Evolutionary conservation across 2,888 invertebrate genomes (phyloP).

Genomic region (Hydraecia micacea): DNA sequence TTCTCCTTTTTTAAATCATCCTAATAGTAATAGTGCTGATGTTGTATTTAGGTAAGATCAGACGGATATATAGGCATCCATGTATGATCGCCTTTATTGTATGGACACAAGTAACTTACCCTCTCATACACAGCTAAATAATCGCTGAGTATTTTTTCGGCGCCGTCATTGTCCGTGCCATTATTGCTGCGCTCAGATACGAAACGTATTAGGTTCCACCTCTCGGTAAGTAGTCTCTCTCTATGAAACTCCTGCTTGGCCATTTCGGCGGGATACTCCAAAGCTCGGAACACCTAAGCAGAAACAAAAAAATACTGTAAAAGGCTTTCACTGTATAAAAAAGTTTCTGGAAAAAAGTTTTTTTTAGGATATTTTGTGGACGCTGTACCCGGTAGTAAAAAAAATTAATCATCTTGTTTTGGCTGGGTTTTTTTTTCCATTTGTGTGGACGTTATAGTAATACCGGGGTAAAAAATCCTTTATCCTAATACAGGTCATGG

Average conservation of each 20-base stretch:
- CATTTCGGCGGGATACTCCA: constrained; percentile 95
- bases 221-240: constrained; percentile 90
- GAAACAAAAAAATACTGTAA: constrained; percentile 36
- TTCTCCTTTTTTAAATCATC: background rate
- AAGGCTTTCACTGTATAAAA: constrained; percentile 7
- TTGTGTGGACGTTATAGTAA: background rate
- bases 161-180: constrained; percentile 88
- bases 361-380: background rate
- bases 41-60: background rate
- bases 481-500: background rate
- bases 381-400: background rate
- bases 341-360: too few relatives aligned
- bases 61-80: too few relatives aligned
- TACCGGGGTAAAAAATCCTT: background rate
- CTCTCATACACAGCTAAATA: constrained; percentile 85
- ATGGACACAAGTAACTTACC: constrained; percentile 65
- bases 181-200: constrained; percentile 90
- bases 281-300: constrained; percentile 93
- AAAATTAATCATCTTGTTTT: background rate
- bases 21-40: background rate
- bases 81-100: background rate
- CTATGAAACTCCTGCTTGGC: constrained; percentile 91
- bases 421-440: background rate
- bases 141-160: constrained; percentile 88
- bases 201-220: constrained; percentile 90